Conservation (phyloP, 2,888 invertebrate genomes). For the Caradrina kadenii region DNA sequence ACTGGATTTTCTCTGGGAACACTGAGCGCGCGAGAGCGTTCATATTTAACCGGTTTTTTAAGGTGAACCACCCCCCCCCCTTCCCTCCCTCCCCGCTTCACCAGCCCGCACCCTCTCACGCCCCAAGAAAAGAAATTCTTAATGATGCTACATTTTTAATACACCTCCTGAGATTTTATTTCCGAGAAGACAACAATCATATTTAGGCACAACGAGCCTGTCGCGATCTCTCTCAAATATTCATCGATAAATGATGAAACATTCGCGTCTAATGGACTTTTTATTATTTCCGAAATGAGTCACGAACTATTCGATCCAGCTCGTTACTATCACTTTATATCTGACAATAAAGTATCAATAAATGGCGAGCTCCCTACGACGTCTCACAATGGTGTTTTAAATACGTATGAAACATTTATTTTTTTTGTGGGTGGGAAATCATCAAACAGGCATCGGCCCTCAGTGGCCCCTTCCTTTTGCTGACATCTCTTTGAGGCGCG, state of each 20-base stretch:
- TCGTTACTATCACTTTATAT: conserved; percentile 31
- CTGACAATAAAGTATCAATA: conserved; percentile 32
- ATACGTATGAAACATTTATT: conserved; percentile 54
- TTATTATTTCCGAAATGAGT: conserved; percentile 28
- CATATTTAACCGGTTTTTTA: conserved; percentile 68
- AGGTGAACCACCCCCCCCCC: conserved; percentile 22
- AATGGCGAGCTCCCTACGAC: conserved; percentile 14
- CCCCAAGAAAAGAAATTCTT: conserved; percentile 61
- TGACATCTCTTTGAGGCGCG: too few species aligned
- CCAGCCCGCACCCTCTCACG: conserved; percentile 6
- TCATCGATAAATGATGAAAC: conserved; percentile 19
- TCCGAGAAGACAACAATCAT: conserved; percentile 60
- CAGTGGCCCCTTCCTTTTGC: too few species aligned
- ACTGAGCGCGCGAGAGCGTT: conserved; percentile 54
- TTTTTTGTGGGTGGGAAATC: too few species aligned
- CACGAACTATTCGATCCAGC: conserved; percentile 24
- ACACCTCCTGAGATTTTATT: conserved; percentile 60
- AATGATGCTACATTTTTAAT: conserved; percentile 64
- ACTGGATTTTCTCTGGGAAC: conserved; percentile 32
- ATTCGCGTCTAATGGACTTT: conserved; percentile 22
- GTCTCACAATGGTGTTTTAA: conserved; percentile 36
- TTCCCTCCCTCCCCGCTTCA: not conserved
- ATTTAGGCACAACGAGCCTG: conserved; percentile 37
- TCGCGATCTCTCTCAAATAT: conserved; percentile 33
- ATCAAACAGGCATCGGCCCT: too few species aligned